These are phyloP conservation scores for Muraenolepis orangiensis DNA, from an alignment of 2,797 vertebrate species.

Conservation along the genomic window DNA sequence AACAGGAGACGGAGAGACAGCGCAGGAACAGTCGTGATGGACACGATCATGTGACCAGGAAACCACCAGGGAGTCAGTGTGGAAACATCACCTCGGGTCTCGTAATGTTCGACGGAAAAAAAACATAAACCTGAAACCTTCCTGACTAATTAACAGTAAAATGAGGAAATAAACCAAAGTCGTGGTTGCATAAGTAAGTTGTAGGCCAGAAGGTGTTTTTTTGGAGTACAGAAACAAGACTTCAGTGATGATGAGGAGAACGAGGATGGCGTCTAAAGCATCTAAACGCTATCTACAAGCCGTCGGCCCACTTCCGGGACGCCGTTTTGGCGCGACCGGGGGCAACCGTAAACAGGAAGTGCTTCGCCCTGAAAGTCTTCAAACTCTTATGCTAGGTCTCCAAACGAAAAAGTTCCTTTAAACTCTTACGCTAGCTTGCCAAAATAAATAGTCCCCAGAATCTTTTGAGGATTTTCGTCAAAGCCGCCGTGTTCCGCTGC, in stretches of 20 bases:
- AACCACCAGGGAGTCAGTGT: background rate
- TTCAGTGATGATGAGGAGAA: background rate
- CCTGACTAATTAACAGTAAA: background rate
- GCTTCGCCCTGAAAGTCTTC: background rate
- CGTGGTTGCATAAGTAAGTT: background rate
- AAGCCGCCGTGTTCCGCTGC: conserved; percentile 8
- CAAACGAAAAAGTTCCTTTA: no score
- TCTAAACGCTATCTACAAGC: background rate
- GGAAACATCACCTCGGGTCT: background rate
- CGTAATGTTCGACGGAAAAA: no score
- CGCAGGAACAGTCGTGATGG: no score
- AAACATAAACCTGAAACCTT: background rate
- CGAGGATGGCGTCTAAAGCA: background rate
- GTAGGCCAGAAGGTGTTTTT: background rate
- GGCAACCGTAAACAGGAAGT: background rate
- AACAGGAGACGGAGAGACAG: no score
- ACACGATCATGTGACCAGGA: background rate
- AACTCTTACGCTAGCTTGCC: background rate
- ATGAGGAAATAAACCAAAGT: background rate
- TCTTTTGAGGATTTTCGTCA: conserved; percentile 33
- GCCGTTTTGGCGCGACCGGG: background rate
- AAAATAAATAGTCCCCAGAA: conserved; percentile 3
- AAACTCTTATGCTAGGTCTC: no score
- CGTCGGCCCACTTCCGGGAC: background rate
- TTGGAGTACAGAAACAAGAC: background rate